Evolutionary conservation across 2,888 invertebrate genomes (phyloP), one percentile per base, ranked within the genome.

Genomic region (Ochlodes sylvanus): DNA sequence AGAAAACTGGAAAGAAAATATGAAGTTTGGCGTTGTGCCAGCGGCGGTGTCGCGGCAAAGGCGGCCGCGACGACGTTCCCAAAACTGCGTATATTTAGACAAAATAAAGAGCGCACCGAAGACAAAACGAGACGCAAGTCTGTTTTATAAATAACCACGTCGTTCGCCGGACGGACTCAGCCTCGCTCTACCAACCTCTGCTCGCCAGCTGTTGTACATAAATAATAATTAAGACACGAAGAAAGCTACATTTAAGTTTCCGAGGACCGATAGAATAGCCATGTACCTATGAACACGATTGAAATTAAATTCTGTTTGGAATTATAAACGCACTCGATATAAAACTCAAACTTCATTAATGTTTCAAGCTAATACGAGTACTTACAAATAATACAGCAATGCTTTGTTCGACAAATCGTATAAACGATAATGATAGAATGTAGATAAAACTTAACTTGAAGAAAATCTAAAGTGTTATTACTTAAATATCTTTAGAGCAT

Each of bases 41-140:
- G 82, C 75, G 74, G 77, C 81, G 85, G 80, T 90, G 92, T 90
- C 91, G 91, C 88, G 86, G 88, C 85, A 80, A 84, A 86, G 85
- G 82, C 86, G 87, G 82, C 88, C 87, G 80, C 90, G 89, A 89
- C 66, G 66, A 61, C 87, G 93, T 89, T 92, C 92, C 93, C 92
- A 92, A 93, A 93, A 92, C 92, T 92, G 89, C 91, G 92, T 93
- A 93, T 93, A 92, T 92, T 93, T 93, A 92, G 92, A 93, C 91
- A 92, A 93, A 93, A 93, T 93, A 92, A 93, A 93, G 92, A 93
- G 92, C 89, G 89, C 86, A 84, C 89, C 87, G 91, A 92, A 92
- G 92, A 93, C 93, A 92, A 92, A 92, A 92, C 92, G 92, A 92
- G 93, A 93, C 90, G 89, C 92, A 88, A 92, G 87, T 92, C 75